phyloP scores from a whole-genome alignment of 2,888 invertebrate genomes.

The Entomobrya proxima region DNA sequence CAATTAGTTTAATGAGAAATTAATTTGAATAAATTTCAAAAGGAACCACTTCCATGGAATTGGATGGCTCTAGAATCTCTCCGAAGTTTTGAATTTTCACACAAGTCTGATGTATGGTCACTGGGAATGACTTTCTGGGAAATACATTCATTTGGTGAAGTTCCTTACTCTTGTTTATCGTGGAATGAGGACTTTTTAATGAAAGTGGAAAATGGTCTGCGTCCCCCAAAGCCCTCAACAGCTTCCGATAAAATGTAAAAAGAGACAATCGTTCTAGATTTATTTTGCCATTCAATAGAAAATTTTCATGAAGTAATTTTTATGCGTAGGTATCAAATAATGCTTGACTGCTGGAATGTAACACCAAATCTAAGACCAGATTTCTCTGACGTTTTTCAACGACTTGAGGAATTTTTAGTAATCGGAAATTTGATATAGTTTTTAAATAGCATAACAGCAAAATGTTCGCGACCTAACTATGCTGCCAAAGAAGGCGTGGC shows the following conservation, averaged over 20 bases:
- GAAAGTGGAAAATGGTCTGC: background rate
- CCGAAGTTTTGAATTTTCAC: background rate
- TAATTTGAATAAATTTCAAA: background rate
- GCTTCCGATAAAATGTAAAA: slow-evolving; percentile 1
- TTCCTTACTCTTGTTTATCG: slow-evolving; percentile 1
- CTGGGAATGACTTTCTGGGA: background rate
- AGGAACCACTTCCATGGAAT: slow-evolving; percentile 26
- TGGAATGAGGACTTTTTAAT: background rate
- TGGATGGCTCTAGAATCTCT: slow-evolving; percentile 29
- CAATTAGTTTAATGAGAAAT: too few species aligned
- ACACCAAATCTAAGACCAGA: too few species aligned
- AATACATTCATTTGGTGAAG: background rate
- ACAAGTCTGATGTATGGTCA: slow-evolving; percentile 8
- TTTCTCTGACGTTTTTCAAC: too few species aligned
- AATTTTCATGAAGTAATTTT: too few species aligned
- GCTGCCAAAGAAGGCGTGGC: too few species aligned
- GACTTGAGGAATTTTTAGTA: too few species aligned
- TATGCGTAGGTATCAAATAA: slow-evolving; percentile 59
- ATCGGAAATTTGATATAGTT: too few species aligned
- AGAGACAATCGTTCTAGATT: too few species aligned
- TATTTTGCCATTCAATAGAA: too few species aligned
- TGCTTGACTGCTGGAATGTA: too few species aligned
- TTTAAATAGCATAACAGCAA: too few species aligned
- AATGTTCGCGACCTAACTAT: too few species aligned
- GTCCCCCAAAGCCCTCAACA: background rate